Percentiles rank a stretch among this genome's conserved stretches.
Evolutionary conservation across 2,113 vertebrate genomes (phyloP).

Genomic region (Verasper variegatus): DNA sequence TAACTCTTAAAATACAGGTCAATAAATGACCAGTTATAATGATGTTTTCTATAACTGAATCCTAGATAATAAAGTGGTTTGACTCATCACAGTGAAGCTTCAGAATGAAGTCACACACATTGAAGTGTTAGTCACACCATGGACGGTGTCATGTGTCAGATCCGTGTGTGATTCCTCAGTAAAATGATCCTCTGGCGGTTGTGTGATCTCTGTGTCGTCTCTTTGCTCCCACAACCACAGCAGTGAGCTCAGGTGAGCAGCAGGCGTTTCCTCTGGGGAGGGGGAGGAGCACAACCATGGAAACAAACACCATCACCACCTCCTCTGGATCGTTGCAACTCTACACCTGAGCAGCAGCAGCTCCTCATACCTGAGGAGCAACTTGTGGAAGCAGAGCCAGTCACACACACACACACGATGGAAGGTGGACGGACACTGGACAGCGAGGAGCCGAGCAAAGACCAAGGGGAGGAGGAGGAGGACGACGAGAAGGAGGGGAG

Average conservation of each 20-base stretch:
- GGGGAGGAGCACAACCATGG: constrained; percentile 21
- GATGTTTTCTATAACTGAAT: no score
- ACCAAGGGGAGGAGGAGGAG: background rate
- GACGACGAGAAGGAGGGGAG: background rate
- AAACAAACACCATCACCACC: background rate
- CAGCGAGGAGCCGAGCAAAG: background rate
- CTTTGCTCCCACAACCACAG: no score
- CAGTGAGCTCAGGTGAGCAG: background rate
- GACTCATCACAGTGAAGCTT: no score
- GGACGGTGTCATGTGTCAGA: background rate
- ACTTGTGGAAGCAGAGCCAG: background rate
- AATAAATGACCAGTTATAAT: no score
- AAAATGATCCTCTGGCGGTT: background rate
- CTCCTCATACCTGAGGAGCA: background rate
- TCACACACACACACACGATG: background rate
- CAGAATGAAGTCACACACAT: no score
- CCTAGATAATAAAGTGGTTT: no score
- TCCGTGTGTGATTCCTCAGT: background rate
- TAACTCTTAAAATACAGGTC: no score
- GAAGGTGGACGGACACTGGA: background rate
- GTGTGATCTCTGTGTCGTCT: background rate
- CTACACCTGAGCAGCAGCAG: background rate
- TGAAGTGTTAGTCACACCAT: no score
- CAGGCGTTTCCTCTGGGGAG: background rate
- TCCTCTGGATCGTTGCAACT: background rate